These are phyloP conservation scores for Momotus momota DNA, from an alignment of 2,797 vertebrate species.

Conservation along the genomic window DNA sequence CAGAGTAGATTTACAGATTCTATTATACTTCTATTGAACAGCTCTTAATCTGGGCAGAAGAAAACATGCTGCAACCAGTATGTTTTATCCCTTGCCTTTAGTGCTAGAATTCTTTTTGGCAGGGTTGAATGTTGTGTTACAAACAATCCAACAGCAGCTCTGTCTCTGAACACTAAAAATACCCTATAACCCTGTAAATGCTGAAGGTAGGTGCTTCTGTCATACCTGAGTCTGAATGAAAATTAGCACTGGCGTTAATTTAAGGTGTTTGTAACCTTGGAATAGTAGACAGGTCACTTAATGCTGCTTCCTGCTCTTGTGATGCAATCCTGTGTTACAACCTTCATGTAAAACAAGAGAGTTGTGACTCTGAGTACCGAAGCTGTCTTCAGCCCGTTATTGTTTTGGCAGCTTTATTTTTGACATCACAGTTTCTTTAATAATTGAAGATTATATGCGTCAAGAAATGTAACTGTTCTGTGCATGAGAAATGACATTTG, in stretches of 20 bases:
- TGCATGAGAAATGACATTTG: constrained; percentile 53
- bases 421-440: constrained; percentile 41
- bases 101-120: constrained; percentile 55
- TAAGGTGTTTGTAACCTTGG: background rate
- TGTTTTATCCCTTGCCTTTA: constrained; percentile 72
- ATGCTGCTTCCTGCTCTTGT: background rate
- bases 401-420: constrained; percentile 54
- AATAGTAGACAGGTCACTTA: background rate
- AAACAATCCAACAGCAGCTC: constrained; percentile 30
- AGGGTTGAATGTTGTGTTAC: constrained; percentile 51
- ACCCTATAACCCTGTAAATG: background rate
- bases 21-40: constrained; percentile 82
- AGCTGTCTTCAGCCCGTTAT: background rate
- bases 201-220: background rate
- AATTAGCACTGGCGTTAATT: background rate
- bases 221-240: background rate
- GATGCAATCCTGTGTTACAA: background rate
- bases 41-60: constrained; percentile 74
- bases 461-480: constrained; percentile 42
- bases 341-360: background rate
- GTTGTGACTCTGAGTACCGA: background rate
- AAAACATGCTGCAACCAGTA: constrained; percentile 76
- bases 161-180: background rate
- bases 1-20: constrained; percentile 82
- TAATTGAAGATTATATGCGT: constrained; percentile 27